Evolutionary conservation across 1,140 invertebrate genomes (phyloP), one percentile per base, ranked within the genome.

Genomic region (Agrypnia vestita): DNA sequence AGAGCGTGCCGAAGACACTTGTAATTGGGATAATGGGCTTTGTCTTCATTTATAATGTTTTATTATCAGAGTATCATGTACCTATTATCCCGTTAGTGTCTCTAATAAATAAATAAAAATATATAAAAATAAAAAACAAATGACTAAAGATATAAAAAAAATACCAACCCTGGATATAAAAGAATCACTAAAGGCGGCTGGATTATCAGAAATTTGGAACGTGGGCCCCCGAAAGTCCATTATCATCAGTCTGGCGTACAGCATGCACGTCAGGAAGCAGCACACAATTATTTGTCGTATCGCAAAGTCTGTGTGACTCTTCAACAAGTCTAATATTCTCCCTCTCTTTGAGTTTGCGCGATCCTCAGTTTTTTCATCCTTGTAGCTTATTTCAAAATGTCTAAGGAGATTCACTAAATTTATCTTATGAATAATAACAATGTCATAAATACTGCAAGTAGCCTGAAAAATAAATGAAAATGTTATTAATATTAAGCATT

Each of bases 171-270:
- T 93, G 43, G 91, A 90, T 81, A 93, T 85, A 56, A 91, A 84
- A 84, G 87, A 88, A 47, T 93, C 87, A 79, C 87, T 88, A 89
- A 96, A 97, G 10, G 96, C 96, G 76, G 97, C 93, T 55, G 97
- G 97, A 91, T 98, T 98, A 88, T 98, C 97, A 76, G 93, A 93
- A 64, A 90, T 85, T 86, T 97, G 95, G 86, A 98, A 98, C 51
- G 87, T 91, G 11, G 97, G 97, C 69, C 92, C 89, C 79, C 92
- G 89, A 80, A 94, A 95, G 75, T 93, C 94, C 94, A 97, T 97
- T 43, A 97, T 87, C 82, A 89, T 89, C 86, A 94, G 94, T 84
- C 96, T 86, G 71, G 89, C 85, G 85, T 87, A 89, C 69, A 96
- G 83, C 8, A 95, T 85, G 13, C 86, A 44, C 15, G 90, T 76